Evolutionary conservation across 2,888 invertebrate genomes (phyloP), one percentile per base, ranked within the genome.

Genomic region (Ceraclea dissimilis): DNA sequence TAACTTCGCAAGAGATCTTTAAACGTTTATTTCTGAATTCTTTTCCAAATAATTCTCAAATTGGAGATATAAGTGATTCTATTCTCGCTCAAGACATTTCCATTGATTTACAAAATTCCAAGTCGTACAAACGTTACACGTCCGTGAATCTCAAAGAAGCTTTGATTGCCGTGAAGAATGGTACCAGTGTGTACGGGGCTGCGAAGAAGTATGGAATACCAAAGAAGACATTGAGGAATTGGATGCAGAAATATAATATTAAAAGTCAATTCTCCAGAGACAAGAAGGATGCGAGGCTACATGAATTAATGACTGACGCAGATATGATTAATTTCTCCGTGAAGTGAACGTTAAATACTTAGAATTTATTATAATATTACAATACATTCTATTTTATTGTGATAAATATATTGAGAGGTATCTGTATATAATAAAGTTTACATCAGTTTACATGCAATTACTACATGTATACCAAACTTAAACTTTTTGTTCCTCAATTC

Each of bases 241-340:
- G 79, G 76, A 79, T 80, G 79, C 79, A 79, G 52, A 77, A 79
- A 57, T 78, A 78, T 59, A 76, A 79, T 64, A 79, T 79, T 31
- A 76, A 78, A 64, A 79, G 78, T 63, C 77, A 78, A 65, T 78
- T 76, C 63, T 77, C 77, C 0, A 75, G 76, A 64, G 77, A 77
- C 0, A 66, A 78, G 1, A 71, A 78, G 1, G 77, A 77, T 0
- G 65, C 73, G 1, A 66, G 75, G 43, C 66, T 70, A 44, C 53
- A 53, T 2, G 59, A 59, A 10, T 21, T 59, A n/a, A 56, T 59
- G 49, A 56, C 49, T 34, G 56, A 59, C 22, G 19, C 59, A 4
- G 59, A 59, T 34, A 19, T 59, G 11, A 52, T 59, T 33, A 49
- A 46, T 31, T 44, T 48, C 4, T 21, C 21, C 13, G 46, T 49